A percentile compares a stretch with the other conserved stretches of the same genome.
phyloP scores from a whole-genome alignment of 1,140 invertebrate genomes.

The Lepidurus arcticus region DNA sequence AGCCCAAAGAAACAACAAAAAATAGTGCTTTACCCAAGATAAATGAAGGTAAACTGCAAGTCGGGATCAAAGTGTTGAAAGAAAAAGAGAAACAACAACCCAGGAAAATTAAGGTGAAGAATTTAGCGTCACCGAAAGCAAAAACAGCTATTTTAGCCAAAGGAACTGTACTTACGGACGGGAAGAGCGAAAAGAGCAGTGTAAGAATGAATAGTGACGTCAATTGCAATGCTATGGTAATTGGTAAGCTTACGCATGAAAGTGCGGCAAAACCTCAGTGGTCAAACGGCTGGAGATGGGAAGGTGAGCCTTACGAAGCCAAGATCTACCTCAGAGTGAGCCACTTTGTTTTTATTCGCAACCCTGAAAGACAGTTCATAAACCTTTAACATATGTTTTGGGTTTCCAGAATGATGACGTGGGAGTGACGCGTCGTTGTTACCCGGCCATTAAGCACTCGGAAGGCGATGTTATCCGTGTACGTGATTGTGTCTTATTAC shows the following conservation, averaged over 20 bases:
- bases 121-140: background rate
- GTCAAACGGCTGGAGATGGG: conserved; percentile 89
- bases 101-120: conserved; percentile 21
- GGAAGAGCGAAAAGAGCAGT: background rate
- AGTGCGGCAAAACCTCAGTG: conserved; percentile 45
- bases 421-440: conserved; percentile 68
- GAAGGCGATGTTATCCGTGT: conserved; percentile 78
- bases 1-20: background rate
- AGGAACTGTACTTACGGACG: background rate
- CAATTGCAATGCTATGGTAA: conserved; percentile 37
- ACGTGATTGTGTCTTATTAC: conserved; percentile 80
- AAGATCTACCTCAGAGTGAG: conserved; percentile 83
- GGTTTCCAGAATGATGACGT: conserved; percentile 70
- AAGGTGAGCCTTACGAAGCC: conserved; percentile 71
- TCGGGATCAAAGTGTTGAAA: background rate
- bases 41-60: background rate
- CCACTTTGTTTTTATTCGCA: conserved; percentile 37
- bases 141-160: background rate
- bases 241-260: background rate
- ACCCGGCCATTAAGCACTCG: conserved; percentile 76
- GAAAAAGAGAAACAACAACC: background rate
- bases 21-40: background rate
- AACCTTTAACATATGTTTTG: background rate
- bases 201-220: conserved; percentile 34
- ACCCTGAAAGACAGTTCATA: background rate